Base-by-base conservation (phyloP, 2,888 invertebrate genomes). In the Ctena decussata region DNA sequence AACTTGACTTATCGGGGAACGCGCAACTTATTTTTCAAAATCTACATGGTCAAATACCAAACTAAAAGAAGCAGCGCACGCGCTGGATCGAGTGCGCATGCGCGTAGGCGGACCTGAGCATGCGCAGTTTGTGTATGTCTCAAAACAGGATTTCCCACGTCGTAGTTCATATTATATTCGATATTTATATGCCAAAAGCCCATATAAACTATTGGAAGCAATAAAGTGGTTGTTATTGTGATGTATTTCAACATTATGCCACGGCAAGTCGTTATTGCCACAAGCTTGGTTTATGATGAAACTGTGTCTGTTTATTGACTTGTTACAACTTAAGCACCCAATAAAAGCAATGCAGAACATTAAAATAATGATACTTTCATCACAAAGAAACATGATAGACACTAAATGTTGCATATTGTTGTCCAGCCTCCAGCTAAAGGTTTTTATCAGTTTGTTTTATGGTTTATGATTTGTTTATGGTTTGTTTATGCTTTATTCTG, bases 291-390 rank as follows among this genome's bases (percentile, higher is more conserved):
- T 60, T 60, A 60, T 30, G 60, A 27, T 60, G 30, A 60, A 24
- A 60, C 18, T 60, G 27, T 30, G 60, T 30, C 8, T 60, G 60
- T 30, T 60, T 60, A 60, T 60, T 60, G 60, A 60, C 27, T 60
- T 21, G 60, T 60, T 60, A 60, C 60, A 60, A 60, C 3, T 60
- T 18, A 60, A 60, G 60, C 18, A 30, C 30, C 60, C 30, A 60
- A 60, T 60, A 60, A 60, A 60, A 60, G 27, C 60, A 60, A 60
- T 60, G 60, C 60, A 60, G 60, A 60, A 60, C 8, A 60, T 49
- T 53, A 60, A 60, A 27, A 60, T 60, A 60, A 60, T 60, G 60
- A 30, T 60, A 6, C 6, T 60, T 60, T 60, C 60, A 60, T 60
- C 30, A 60, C 24, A 27, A 27, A 60, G 60, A 18, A 60, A 60